These are phyloP conservation scores for Sinonovacula constricta DNA, from an alignment of 1,140 invertebrate species.

Conservation along the genomic window DNA sequence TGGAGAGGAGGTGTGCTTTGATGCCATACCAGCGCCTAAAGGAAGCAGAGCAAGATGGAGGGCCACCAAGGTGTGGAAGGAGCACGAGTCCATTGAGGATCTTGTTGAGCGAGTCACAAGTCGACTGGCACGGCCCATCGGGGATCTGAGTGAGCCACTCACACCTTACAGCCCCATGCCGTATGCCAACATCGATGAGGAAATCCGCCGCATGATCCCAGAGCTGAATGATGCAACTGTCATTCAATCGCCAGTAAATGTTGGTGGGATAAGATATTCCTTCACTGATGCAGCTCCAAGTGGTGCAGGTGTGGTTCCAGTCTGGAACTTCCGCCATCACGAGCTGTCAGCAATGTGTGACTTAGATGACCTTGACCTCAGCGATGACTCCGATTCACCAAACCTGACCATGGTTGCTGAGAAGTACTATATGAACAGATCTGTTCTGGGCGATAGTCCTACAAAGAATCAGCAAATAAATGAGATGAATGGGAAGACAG, in stretches of 20 bases:
- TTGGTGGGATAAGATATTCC: conserved; percentile 71
- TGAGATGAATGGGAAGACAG: conserved; percentile 21
- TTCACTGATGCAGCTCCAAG: conserved; percentile 76
- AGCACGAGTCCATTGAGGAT: conserved; percentile 75
- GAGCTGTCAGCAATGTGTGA: conserved; percentile 71
- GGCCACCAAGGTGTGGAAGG: conserved; percentile 78
- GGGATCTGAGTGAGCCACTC: conserved; percentile 64
- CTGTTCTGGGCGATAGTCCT: conserved; percentile 73
- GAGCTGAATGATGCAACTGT: conserved; percentile 70
- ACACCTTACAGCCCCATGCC: conserved; percentile 58
- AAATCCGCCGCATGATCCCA: conserved; percentile 71
- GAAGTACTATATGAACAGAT: conserved; percentile 76
- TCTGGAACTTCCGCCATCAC: conserved; percentile 76
- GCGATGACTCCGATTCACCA: conserved; percentile 66
- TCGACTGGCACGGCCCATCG: conserved; percentile 65
- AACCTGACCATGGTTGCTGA: conserved; percentile 77
- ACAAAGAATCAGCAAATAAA: conserved; percentile 33
- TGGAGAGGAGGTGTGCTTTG: conserved; percentile 77
- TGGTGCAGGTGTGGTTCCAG: conserved; percentile 76
- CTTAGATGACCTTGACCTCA: conserved; percentile 71
- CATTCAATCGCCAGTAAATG: conserved; percentile 66
- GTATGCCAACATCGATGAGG: conserved; percentile 72
- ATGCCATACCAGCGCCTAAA: conserved; percentile 79
- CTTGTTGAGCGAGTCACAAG: conserved; percentile 72
- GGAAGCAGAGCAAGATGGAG: conserved; percentile 77